phyloP scores from a whole-genome alignment of 2,113 vertebrate species.

The Coptodon rendalli region DNA sequence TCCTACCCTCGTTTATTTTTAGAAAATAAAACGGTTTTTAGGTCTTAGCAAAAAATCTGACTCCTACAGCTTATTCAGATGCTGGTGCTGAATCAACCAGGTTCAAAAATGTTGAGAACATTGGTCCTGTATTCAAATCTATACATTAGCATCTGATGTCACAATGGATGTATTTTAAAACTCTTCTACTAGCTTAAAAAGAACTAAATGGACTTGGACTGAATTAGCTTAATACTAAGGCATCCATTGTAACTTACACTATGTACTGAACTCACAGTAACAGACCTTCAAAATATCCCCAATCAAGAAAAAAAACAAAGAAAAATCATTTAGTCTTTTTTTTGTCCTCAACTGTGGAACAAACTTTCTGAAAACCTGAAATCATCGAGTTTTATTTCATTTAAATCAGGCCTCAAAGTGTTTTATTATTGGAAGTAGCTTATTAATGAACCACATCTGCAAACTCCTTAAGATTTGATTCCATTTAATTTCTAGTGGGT shows the following conservation, averaged over 20 bases:
- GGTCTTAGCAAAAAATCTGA: background rate
- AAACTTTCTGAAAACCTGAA: background rate
- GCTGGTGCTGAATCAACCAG: background rate
- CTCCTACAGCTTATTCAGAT: background rate
- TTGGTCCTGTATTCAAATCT: background rate
- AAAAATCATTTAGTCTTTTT: background rate
- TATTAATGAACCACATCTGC: background rate
- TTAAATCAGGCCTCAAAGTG: background rate
- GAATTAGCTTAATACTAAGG: background rate
- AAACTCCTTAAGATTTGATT: background rate
- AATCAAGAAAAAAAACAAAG: accelerated
- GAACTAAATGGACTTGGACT: background rate
- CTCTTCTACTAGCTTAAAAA: background rate
- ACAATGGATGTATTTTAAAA: background rate
- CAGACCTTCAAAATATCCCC: background rate
- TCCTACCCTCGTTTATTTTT: background rate
- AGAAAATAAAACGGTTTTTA: background rate
- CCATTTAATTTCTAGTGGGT: background rate
- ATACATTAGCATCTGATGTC: background rate
- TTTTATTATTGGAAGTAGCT: background rate
- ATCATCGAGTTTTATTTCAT: background rate
- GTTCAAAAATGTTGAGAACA: background rate
- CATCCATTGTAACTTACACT: background rate
- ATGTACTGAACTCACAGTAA: background rate
- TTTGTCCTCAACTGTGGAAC: background rate